These are phyloP conservation scores for Grammomys surdaster DNA, from an alignment of 2,113 vertebrate species.

Conservation along the genomic window DNA sequence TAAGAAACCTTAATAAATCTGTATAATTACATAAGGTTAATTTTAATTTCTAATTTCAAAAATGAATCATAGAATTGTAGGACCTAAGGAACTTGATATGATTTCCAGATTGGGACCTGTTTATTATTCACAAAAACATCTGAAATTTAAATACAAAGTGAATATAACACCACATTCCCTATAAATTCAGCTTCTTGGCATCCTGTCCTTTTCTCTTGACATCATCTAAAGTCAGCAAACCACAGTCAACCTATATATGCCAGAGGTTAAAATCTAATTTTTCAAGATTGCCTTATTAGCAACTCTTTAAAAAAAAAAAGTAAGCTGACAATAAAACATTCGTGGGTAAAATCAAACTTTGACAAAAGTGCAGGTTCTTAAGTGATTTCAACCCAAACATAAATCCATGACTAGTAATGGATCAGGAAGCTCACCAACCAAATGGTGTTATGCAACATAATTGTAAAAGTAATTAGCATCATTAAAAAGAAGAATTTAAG, in stretches of 20 bases:
- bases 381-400: constrained; percentile 46
- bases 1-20: constrained; percentile 65
- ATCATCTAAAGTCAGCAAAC: neutral
- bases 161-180: neutral
- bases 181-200: constrained; percentile 19
- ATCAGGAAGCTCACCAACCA: neutral
- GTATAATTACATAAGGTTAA: constrained; percentile 66
- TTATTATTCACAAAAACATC: constrained; percentile 55
- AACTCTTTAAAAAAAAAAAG: neutral
- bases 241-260: neutral
- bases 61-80: constrained; percentile 66
- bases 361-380: constrained; percentile 25
- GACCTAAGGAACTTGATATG: constrained; percentile 44
- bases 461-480: constrained; percentile 35
- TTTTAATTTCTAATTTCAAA: constrained; percentile 76
- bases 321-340: neutral
- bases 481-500: constrained; percentile 36
- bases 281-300: neutral
- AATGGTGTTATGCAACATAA: neutral
- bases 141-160: constrained; percentile 37
- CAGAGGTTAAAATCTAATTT: constrained; percentile 54
- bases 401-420: neutral
- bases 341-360: constrained; percentile 40
- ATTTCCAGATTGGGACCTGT: constrained; percentile 45
- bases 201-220: neutral